phyloP scores from a whole-genome alignment of 2,888 invertebrate species.

The Callyntrura sp. region DNA sequence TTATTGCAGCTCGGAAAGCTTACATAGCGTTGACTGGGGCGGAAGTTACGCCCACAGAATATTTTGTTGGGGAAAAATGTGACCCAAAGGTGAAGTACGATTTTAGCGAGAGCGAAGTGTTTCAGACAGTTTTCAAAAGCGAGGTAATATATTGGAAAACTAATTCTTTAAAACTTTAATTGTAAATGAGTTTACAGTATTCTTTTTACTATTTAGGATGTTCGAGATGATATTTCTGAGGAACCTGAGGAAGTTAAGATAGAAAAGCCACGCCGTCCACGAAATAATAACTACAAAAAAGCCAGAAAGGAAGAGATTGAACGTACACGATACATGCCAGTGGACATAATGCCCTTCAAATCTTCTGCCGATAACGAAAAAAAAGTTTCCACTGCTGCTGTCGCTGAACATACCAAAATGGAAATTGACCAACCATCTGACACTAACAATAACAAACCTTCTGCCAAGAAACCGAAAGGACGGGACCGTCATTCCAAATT shows the following conservation, averaged over 20 bases:
- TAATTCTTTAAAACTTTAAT: neutral
- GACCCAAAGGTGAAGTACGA: neutral
- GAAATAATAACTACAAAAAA: neutral
- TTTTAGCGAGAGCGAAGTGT: constrained; percentile 34
- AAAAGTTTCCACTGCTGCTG: too few relatives aligned
- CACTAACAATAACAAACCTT: too few relatives aligned
- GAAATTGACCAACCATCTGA: neutral
- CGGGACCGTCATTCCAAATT: too few relatives aligned
- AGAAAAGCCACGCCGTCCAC: neutral
- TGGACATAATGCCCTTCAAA: neutral
- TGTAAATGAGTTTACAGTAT: neutral
- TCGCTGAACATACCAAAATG: neutral
- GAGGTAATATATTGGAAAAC: neutral
- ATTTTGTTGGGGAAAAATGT: constrained; percentile 38
- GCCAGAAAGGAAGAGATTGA: constrained; percentile 8
- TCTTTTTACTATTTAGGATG: neutral
- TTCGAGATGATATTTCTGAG: neutral
- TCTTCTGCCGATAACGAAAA: neutral
- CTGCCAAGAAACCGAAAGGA: neutral
- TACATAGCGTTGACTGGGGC: neutral
- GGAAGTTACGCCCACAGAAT: neutral
- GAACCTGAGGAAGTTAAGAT: constrained; percentile 5
- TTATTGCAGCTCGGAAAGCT: constrained; percentile 28
- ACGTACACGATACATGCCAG: constrained; percentile 5
- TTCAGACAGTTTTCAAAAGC: neutral